These are phyloP conservation scores for Atrichornis clamosus DNA, from an alignment of 2,113 vertebrate genomes.

Conservation along the genomic window DNA sequence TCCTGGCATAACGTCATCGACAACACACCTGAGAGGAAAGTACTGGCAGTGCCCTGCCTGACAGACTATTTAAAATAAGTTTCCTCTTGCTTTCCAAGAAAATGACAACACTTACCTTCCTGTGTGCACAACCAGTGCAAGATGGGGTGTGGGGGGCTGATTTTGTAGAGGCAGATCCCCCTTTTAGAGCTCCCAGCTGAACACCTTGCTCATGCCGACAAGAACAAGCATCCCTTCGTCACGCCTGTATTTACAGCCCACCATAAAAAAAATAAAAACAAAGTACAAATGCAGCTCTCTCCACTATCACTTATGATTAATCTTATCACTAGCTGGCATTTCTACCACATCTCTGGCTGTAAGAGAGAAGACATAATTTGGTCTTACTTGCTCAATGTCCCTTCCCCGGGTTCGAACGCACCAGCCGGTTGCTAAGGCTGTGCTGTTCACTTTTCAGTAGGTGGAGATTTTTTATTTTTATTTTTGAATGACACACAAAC, in stretches of 20 bases:
- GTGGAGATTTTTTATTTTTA: constrained; percentile 55
- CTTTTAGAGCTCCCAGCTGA: background rate
- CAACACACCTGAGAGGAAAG: background rate
- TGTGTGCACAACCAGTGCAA: background rate
- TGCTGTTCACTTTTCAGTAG: constrained; percentile 59
- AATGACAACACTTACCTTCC: constrained; percentile 12
- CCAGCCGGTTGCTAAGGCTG: constrained; percentile 55
- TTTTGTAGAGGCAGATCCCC: background rate
- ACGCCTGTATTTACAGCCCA: background rate
- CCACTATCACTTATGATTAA: background rate
- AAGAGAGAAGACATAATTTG: background rate
- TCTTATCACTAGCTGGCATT: background rate
- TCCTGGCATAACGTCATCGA: background rate
- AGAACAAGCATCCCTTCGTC: background rate
- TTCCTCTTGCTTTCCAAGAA: background rate
- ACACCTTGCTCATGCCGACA: background rate
- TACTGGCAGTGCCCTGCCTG: background rate
- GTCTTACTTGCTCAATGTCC: background rate
- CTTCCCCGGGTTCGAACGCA: background rate
- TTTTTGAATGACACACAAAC: constrained; percentile 61
- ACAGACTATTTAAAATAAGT: background rate
- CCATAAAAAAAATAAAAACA: background rate
- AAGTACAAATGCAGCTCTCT: background rate
- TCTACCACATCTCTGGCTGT: background rate
- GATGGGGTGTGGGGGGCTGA: background rate